Evolutionary conservation across 1,140 invertebrate species (phyloP).

Genomic region (Alviniconcha marisindica): DNA sequence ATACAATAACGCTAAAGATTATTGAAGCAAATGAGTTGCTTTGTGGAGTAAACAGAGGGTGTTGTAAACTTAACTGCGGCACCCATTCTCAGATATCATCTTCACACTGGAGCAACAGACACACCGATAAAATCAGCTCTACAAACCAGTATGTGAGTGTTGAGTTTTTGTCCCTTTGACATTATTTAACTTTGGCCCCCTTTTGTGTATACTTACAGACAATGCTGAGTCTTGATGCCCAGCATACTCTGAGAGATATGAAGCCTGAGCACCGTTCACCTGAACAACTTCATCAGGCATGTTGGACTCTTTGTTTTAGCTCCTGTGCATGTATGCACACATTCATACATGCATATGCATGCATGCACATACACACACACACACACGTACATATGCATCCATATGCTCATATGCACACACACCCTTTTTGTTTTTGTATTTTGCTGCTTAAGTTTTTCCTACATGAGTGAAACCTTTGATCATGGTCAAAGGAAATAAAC

Average conservation of each 20-base stretch:
- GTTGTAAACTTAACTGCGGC: not conserved
- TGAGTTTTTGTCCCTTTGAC: not conserved
- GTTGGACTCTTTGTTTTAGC: not conserved
- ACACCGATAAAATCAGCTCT: not conserved
- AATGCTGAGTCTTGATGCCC: slow-evolving; percentile 2
- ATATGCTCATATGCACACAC: too few relatives aligned
- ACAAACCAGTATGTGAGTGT: not conserved
- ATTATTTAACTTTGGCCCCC: not conserved
- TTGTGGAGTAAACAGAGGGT: not conserved
- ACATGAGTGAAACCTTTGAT: too few relatives aligned
- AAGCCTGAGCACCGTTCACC: not conserved
- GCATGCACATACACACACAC: too few relatives aligned
- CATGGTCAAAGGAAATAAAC: too few relatives aligned
- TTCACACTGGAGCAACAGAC: not conserved
- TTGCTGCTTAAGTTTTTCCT: too few relatives aligned
- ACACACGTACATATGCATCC: too few relatives aligned
- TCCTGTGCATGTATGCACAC: too few relatives aligned
- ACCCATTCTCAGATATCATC: not conserved
- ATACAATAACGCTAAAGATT: not conserved
- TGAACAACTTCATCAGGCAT: not conserved
- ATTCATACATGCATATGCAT: too few relatives aligned
- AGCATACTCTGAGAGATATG: not conserved
- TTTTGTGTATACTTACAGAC: not conserved
- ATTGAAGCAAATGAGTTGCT: too few relatives aligned
- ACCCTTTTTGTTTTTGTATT: too few relatives aligned